Conservation (phyloP, 2,797 vertebrate species). For the Chrosomus eos region DNA sequence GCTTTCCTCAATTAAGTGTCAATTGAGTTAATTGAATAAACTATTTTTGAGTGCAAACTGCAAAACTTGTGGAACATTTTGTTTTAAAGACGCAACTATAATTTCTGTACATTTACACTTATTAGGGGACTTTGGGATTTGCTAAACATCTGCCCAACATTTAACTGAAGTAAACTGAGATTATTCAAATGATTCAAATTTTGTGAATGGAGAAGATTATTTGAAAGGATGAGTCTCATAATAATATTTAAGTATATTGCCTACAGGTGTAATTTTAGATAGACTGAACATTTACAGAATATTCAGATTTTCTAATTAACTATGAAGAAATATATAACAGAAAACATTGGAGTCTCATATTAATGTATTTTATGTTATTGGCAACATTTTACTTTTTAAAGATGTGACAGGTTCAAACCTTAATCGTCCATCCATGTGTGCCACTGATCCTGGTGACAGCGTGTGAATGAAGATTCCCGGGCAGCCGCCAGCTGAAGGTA, state of each 20-base stretch:
- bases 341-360: neutral
- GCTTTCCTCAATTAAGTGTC: neutral
- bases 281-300: neutral
- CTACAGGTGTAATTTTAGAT: neutral
- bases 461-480: slow-evolving; percentile 92
- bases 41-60: neutral
- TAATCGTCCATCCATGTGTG: slow-evolving; percentile 91
- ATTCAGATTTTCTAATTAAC: neutral
- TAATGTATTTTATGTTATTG: neutral
- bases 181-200: neutral
- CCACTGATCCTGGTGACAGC: slow-evolving; percentile 92
- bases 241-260: neutral
- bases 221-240: neutral
- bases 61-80: neutral
- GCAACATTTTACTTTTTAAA: neutral
- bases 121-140: neutral
- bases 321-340: neutral
- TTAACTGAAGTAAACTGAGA: neutral
- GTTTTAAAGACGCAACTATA: neutral
- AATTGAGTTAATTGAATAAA: neutral
- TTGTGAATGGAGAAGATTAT: neutral
- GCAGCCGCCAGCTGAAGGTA: slow-evolving; percentile 83
- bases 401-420: slow-evolving; percentile 72
- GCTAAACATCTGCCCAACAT: neutral
- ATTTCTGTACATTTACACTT: neutral